Base-by-base conservation (phyloP, 1,140 invertebrate species). In the Saccostrea cuccullata region DNA sequence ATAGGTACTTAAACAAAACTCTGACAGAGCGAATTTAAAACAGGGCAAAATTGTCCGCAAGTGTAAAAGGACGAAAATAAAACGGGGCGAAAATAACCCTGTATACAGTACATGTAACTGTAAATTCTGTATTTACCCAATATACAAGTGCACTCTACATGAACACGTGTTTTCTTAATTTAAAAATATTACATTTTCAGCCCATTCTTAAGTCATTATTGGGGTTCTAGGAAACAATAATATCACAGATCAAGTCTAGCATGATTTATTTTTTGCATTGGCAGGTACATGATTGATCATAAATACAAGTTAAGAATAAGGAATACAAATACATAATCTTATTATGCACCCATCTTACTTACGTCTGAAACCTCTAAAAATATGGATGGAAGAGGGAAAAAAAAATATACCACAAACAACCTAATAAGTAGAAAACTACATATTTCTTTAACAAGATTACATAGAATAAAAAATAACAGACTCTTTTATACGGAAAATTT, bases 191-290 rank as follows among this genome's bases (percentile, higher is more conserved):
- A n/a, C 17, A 20, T 15, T 60, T 60, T 17, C 58, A 64, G 0
- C n/a, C 13, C 17, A 64, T 20, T 64, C 17, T 17, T 20, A 77
- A 67, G 11, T 30, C 23, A 30, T 26, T 6, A 30, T 30, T 8
- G 11, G 1, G n/a, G 23, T 30, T n/a, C 8, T 26, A 23, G 9
- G 13, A 60, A 15, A 60, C 20, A 15, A 64, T 64, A 20, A 64
- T 36, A 64, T 17, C n/a, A 64, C 15, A 20, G 12, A 26, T 30
- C 6, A 36, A 77, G 23, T 77, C 70, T 77, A 77, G 70, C 70
- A 77, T 77, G 70, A 77, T 77, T 77, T 77, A 77, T 77, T 77
- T 77, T 77, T 77, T 77, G 70, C 70, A 77, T 77, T 77, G 58
- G 70, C 70, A 77, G 23, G 70, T 77, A 77, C 70, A 77, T 36